These are phyloP conservation scores for Quadriops clusia DNA, from an alignment of 2,888 invertebrate genomes.

Conservation along the genomic window DNA sequence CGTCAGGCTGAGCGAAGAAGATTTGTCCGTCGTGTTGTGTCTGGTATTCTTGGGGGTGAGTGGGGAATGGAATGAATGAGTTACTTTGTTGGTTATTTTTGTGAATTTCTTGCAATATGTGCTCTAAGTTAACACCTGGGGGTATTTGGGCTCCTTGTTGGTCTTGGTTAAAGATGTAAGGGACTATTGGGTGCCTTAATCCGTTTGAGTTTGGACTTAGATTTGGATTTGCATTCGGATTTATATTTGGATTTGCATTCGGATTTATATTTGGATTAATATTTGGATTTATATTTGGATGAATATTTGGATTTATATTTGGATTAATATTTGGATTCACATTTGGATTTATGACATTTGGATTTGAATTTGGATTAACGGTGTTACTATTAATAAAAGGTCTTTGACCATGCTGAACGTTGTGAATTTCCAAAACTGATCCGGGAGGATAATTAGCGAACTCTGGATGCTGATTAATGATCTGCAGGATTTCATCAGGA, in stretches of 20 bases:
- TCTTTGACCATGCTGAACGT: constrained; percentile 19
- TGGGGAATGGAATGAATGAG: constrained; percentile 11
- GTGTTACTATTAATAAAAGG: constrained; percentile 8
- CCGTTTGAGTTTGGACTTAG: too few species aligned
- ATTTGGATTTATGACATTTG: too few species aligned
- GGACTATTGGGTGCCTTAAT: too few species aligned
- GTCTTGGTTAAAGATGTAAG: constrained; percentile 23
- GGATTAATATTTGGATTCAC: too few species aligned
- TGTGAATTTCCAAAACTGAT: constrained; percentile 34
- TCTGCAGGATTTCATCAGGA: constrained; percentile 32
- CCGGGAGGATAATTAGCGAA: constrained; percentile 34
- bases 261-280: too few species aligned
- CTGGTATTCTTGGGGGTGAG: constrained; percentile 12
- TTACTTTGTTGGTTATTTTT: constrained; percentile 23
- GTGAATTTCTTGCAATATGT: constrained; percentile 32
- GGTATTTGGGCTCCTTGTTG: constrained; percentile 20
- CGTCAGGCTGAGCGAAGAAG: constrained; percentile 22
- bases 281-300: too few species aligned
- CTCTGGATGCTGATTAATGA: constrained; percentile 35
- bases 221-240: too few species aligned
- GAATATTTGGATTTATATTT: too few species aligned
- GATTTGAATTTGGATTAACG: constrained; percentile 16
- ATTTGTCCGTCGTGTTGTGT: constrained; percentile 20
- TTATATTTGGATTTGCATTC: too few species aligned
- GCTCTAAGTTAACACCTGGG: constrained; percentile 28